Base-by-base conservation (phyloP, 1,140 invertebrate species). In the Drepana arcuata region DNA sequence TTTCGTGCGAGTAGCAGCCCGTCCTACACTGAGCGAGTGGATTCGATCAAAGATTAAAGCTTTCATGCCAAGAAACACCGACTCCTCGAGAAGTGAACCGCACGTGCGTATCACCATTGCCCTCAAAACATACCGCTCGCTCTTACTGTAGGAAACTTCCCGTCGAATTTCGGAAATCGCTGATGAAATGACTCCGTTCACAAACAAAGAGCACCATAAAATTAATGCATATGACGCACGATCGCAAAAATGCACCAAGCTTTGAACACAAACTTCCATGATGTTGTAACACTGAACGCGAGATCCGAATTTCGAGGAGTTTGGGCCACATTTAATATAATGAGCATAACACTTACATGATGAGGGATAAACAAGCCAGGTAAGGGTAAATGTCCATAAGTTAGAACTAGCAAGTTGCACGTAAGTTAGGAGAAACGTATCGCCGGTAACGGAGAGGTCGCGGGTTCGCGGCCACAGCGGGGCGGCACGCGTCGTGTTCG, bases 281-380 rank as follows among this genome's bases (percentile, higher is more conserved):
- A 55, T 49, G 56, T 44, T 56, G 9, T 26, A 26, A n/a, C 73
- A 79, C 74, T 79, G 35, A 50, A 65, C 72, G 67, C 73, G 69
- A 82, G 55, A 78, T 77, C 71, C 73, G 71, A 79, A 82, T 71
- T 49, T 78, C 65, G 69, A 78, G 59, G 54, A 57, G 53, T 54
- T 41, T 33, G 43, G 44, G 47, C 48, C 55, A 59, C 61, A 61
- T 62, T 57, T 66, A 74, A 77, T 68, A 77, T 49, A 75, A 78
- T 70, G 65, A 74, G 63, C 69, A 51, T 44, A 68, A 71, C 78
- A 82, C 78, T 82, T 82, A 82, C 78, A 82, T 82, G 73, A 74
- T 73, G 66, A 71, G 71, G 70, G 73, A 57, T 72, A 79, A 79
- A 78, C 71, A 74, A 79, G 78, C 73, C 64, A 65, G 74, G 70